Percentiles rank a stretch among this genome's conserved stretches.
Evolutionary conservation across 1,140 invertebrate genomes (phyloP).

Genomic region (Sogatella furcifera): DNA sequence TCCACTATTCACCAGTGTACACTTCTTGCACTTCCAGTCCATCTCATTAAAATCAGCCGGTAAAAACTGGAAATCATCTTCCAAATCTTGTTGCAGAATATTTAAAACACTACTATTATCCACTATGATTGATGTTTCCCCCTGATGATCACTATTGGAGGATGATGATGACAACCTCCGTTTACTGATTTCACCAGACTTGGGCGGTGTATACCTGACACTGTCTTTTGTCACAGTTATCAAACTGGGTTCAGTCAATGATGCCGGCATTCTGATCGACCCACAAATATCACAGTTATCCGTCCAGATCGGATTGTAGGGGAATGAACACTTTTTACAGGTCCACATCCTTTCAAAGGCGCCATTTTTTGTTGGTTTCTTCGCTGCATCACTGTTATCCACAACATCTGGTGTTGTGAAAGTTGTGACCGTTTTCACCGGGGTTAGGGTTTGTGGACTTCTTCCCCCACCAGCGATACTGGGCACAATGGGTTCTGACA

Average conservation of each 20-base stretch:
- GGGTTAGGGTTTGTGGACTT: slow-evolving; percentile 34
- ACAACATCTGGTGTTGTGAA: slow-evolving; percentile 5
- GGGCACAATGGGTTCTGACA: slow-evolving; percentile 31
- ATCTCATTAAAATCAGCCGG: slow-evolving; percentile 26
- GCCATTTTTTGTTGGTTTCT: slow-evolving; percentile 23
- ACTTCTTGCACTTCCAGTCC: slow-evolving; percentile 78
- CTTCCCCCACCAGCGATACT: neutral
- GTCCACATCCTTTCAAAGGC: slow-evolving; percentile 66
- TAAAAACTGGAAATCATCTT: slow-evolving; percentile 39
- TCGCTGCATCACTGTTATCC: slow-evolving; percentile 1
- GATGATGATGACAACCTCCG: neutral
- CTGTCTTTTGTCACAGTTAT: slow-evolving; percentile 54
- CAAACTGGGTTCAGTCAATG: slow-evolving; percentile 50
- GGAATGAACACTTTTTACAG: slow-evolving; percentile 75
- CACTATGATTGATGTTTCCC: slow-evolving; percentile 21
- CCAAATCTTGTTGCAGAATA: slow-evolving; percentile 35
- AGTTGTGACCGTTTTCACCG: slow-evolving; percentile 25
- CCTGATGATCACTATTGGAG: slow-evolving; percentile 30
- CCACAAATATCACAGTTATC: slow-evolving; percentile 70
- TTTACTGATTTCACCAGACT: slow-evolving; percentile 22
- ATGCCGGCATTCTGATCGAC: slow-evolving; percentile 47
- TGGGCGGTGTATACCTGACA: slow-evolving; percentile 38
- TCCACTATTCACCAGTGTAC: slow-evolving; percentile 68
- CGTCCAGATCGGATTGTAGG: slow-evolving; percentile 71
- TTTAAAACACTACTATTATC: slow-evolving; percentile 12